Conservation (phyloP, 2,888 invertebrate genomes). For the Neocrepidodera transversa region DNA sequence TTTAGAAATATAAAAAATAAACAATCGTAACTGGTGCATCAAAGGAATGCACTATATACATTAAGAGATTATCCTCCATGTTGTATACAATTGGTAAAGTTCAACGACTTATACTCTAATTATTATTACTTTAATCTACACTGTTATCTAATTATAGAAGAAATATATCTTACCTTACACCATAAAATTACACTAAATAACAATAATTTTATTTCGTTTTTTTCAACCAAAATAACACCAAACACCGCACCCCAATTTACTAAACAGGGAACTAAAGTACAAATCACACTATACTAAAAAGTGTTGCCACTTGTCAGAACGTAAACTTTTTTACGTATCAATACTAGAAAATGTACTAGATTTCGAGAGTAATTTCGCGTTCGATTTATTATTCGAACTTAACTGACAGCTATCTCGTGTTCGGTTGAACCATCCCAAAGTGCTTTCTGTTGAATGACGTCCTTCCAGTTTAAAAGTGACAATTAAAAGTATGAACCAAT, state of each 20-base stretch:
- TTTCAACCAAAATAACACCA: slow-evolving; percentile 40
- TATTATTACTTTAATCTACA: background rate
- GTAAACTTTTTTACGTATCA: no score
- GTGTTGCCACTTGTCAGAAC: background rate
- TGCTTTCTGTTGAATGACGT: no score
- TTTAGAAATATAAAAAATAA: slow-evolving; percentile 31
- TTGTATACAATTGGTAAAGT: slow-evolving; percentile 49
- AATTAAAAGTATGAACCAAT: no score
- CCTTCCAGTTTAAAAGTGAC: no score
- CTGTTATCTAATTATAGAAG: no score
- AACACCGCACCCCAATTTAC: slow-evolving; percentile 49
- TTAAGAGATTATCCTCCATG: slow-evolving; percentile 57
- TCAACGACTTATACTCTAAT: slow-evolving; percentile 47
- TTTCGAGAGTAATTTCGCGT: no score
- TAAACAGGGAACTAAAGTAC: slow-evolving; percentile 17
- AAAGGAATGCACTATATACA: slow-evolving; percentile 46
- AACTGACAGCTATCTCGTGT: no score
- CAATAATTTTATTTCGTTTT: slow-evolving; percentile 36
- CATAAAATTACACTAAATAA: slow-evolving; percentile 47
- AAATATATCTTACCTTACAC: slow-evolving; percentile 52
- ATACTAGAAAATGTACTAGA: no score
- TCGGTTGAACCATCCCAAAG: no score
- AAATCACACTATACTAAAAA: background rate
- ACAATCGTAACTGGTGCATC: slow-evolving; percentile 19
- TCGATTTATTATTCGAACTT: no score